Conservation (phyloP, 2,888 invertebrate species). For the Tetragonisca angustula region DNA sequence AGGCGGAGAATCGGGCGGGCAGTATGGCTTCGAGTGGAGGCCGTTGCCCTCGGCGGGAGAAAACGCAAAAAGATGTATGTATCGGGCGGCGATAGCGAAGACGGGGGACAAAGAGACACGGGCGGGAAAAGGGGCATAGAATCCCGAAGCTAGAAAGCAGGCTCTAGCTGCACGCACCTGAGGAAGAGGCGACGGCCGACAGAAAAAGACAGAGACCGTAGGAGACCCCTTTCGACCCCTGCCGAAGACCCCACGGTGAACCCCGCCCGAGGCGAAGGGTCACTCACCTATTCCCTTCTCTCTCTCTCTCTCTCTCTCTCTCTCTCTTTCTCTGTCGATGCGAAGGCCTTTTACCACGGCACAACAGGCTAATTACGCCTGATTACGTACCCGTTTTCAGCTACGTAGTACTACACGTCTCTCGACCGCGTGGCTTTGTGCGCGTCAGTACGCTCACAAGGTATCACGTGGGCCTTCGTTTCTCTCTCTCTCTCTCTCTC, state of each 20-base stretch:
- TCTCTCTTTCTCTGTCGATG: slow-evolving; percentile 33
- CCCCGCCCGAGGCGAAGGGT: slow-evolving; percentile 79
- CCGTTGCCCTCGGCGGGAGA: slow-evolving; percentile 59
- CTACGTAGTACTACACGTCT: slow-evolving; percentile 56
- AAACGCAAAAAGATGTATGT: slow-evolving; percentile 66
- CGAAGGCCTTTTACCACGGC: slow-evolving; percentile 68
- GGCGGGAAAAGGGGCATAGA: slow-evolving; percentile 64
- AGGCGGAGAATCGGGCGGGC: slow-evolving; percentile 1
- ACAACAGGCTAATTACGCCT: slow-evolving; percentile 78
- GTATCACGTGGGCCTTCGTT: slow-evolving; percentile 13
- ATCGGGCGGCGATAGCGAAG: slow-evolving; percentile 60
- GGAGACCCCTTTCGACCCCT: slow-evolving; percentile 72
- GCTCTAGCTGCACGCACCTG: slow-evolving; percentile 49
- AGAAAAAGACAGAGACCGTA: slow-evolving; percentile 51
- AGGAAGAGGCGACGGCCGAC: slow-evolving; percentile 32
- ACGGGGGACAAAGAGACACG: slow-evolving; percentile 62
- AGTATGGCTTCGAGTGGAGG: slow-evolving; percentile 45
- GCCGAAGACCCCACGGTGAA: slow-evolving; percentile 70
- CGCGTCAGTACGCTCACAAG: slow-evolving; percentile 17
- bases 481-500: not conserved
- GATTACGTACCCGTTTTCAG: slow-evolving; percentile 74
- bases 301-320: slow-evolving; percentile 13
- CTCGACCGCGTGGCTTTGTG: slow-evolving; percentile 36
- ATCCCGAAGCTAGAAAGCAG: slow-evolving; percentile 64
- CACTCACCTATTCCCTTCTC: slow-evolving; percentile 76